A percentile compares a stretch with the other conserved stretches of the same genome.
These are phyloP conservation scores for Enteromius thamalakanensis DNA, from an alignment of 2,797 vertebrate genomes.

Conservation along the genomic window DNA sequence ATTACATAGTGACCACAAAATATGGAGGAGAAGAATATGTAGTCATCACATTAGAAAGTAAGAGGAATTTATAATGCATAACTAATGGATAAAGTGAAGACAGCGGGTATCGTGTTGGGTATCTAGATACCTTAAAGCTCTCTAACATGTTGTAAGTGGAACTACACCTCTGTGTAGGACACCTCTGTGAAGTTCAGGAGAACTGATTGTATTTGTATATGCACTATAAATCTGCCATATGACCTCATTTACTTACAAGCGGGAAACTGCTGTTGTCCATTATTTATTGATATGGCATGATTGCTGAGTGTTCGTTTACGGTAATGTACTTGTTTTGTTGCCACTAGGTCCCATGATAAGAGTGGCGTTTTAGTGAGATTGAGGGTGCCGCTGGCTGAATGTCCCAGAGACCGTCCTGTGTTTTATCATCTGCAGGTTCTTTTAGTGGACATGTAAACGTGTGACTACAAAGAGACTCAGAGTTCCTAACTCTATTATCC, in stretches of 20 bases:
- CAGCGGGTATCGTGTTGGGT: neutral
- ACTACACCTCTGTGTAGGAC: neutral
- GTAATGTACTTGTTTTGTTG: conserved; percentile 48
- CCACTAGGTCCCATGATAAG: conserved; percentile 54
- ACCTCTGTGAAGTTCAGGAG: neutral
- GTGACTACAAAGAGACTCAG: conserved; percentile 47
- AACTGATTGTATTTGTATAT: neutral
- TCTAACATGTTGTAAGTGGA: neutral
- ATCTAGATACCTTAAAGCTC: neutral
- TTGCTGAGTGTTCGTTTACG: conserved; percentile 23
- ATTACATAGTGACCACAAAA: neutral
- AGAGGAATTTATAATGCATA: neutral
- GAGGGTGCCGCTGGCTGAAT: conserved; percentile 56
- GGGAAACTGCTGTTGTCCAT: neutral
- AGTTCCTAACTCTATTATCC: conserved; percentile 20
- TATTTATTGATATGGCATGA: neutral
- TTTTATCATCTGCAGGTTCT: conserved; percentile 72
- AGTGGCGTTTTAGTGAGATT: conserved; percentile 46
- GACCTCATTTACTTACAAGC: neutral
- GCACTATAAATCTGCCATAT: neutral
- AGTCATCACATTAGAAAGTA: neutral
- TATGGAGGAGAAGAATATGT: neutral
- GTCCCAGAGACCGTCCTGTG: conserved; percentile 50
- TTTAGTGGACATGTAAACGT: conserved; percentile 42
- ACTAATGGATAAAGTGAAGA: neutral